Conservation (phyloP, 1,140 invertebrate species). For the Himalopsyche phryganea region DNA sequence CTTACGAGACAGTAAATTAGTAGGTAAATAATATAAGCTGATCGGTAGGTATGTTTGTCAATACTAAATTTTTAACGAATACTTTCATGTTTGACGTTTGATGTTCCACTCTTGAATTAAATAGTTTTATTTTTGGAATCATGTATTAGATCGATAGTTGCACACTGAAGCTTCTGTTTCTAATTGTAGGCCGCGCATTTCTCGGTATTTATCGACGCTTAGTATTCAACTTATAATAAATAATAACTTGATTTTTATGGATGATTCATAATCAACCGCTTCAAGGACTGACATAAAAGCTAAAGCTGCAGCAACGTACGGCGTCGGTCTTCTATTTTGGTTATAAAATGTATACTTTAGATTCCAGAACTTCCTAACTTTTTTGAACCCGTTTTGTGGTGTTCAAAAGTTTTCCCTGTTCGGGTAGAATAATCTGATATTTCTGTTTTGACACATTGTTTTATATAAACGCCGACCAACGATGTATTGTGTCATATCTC, state of each 20-base stretch:
- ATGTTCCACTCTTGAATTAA: neutral
- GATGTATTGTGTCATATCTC: too few species aligned
- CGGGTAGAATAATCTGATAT: too few species aligned
- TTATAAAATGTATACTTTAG: too few species aligned
- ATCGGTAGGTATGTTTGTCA: conserved; percentile 27
- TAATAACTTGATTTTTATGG: conserved; percentile 19
- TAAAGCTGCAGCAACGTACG: neutral
- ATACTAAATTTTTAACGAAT: conserved; percentile 24
- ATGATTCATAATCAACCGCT: conserved; percentile 9
- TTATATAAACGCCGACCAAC: too few species aligned
- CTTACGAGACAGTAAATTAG: conserved; percentile 21
- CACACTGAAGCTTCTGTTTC: neutral
- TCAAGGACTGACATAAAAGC: conserved; percentile 4
- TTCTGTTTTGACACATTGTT: too few species aligned
- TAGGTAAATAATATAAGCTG: conserved; percentile 22
- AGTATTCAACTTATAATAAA: conserved; percentile 14
- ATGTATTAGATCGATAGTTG: conserved; percentile 9
- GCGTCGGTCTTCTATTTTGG: too few species aligned
- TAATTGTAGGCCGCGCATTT: neutral
- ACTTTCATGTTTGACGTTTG: conserved; percentile 28
- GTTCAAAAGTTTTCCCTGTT: too few species aligned
- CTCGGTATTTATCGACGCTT: conserved; percentile 15
- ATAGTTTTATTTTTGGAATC: neutral
- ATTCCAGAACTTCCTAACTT: too few species aligned
- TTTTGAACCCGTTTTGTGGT: too few species aligned